Evolutionary conservation across 2,113 vertebrate genomes (phyloP).

Genomic region (Eretmochelys imbricata): DNA sequence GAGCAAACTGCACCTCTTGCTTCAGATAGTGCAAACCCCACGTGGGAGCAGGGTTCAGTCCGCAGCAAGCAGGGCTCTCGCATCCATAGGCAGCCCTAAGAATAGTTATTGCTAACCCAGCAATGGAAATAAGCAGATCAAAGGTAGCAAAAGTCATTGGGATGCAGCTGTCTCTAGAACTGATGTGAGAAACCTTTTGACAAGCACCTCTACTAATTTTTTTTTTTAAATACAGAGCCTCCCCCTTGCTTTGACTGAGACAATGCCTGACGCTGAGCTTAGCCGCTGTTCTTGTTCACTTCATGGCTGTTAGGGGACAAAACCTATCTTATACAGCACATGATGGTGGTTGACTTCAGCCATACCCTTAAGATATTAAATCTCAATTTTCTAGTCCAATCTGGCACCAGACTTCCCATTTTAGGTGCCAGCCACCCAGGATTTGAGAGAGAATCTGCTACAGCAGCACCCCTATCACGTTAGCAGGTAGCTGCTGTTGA

Average conservation of each 20-base stretch:
- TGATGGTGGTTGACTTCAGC: fast-evolving
- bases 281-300: not conserved
- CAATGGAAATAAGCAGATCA: not conserved
- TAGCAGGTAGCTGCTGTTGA: not conserved
- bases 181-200: not conserved
- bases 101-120: not conserved
- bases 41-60: not conserved
- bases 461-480: not conserved
- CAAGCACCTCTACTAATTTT: fast-evolving
- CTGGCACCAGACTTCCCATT: fast-evolving
- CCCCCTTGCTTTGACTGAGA: fast-evolving
- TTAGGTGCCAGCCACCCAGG: not conserved
- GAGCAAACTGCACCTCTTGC: not conserved
- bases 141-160: not conserved
- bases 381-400: not conserved
- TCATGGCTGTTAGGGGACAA: not conserved
- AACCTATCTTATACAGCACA: fast-evolving
- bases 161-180: not conserved
- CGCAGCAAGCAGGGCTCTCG: not conserved
- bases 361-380: fast-evolving
- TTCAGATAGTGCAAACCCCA: not conserved
- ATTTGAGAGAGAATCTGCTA: not conserved
- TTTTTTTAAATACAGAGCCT: fast-evolving
- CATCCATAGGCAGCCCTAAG: not conserved
- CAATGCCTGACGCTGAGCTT: fast-evolving